These are phyloP conservation scores for Gorsachius goisagi DNA, from an alignment of 2,113 vertebrate species.

Conservation along the genomic window DNA sequence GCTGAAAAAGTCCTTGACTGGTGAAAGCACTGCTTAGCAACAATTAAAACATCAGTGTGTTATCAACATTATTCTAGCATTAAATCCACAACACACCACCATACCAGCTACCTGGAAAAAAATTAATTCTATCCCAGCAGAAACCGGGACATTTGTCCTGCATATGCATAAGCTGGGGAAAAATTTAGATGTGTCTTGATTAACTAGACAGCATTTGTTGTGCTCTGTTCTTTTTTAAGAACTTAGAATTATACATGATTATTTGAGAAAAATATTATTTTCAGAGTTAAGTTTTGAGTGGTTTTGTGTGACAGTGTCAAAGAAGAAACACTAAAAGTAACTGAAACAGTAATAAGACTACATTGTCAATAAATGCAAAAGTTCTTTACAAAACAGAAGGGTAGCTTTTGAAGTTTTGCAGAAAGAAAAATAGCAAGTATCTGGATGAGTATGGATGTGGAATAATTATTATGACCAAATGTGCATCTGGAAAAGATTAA, in stretches of 20 bases:
- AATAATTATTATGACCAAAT: neutral
- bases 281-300: neutral
- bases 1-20: no score
- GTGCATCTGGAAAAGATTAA: neutral
- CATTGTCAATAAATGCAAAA: neutral
- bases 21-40: no score
- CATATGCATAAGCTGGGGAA: neutral
- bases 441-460: neutral
- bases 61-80: no score
- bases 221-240: neutral
- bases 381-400: neutral
- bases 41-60: no score
- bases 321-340: neutral
- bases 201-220: neutral
- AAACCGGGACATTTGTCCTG: no score
- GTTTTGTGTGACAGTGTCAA: neutral
- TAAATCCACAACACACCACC: no score
- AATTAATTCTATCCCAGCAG: no score
- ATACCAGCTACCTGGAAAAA: no score
- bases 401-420: neutral
- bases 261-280: neutral
- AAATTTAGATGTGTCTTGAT: neutral
- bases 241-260: neutral
- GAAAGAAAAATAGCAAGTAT: neutral
- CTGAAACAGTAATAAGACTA: neutral